Base-by-base conservation (phyloP, 2,113 vertebrate genomes). In the Rhynchopsitta pachyrhyncha region DNA sequence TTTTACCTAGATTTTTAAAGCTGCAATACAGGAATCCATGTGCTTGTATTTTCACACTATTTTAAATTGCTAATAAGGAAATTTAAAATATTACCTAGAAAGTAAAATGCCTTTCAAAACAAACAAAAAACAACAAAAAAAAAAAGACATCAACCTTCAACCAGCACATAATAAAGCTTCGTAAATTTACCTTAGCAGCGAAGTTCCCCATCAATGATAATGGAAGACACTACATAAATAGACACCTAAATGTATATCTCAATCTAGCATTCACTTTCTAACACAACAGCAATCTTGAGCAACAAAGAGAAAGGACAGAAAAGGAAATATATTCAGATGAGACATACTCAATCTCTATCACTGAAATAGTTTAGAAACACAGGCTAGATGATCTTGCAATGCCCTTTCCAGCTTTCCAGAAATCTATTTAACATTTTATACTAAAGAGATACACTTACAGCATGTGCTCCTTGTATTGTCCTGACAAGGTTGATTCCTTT, bases 381-480 rank as follows among this genome's bases (percentile, higher is more conserved):
- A 71, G 39, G 55, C 18, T 53, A 62, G 14, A 15, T 66, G 41
- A 86, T 31, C 47, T 88, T 44, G 44, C 11, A 17, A 25, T 44
- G 41, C 25, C 14, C 37, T 41, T 69, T n/a, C 44, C 18, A 49
- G 27, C 47, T 88, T 84, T 80, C 33, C 44, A 80, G 75, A 85
- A 88, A 93, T 63, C 27, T 28, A 2, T 7, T 88, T 35, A 80
- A 33, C 17, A 81, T 42, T 49, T 69, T n/a, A 7, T 3, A 42
- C 27, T n/a, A 17, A 77, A 73, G 68, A 78, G 14, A 70, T 39
- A 25, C 86, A 98, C 99, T 98, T 97, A 99, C 99, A 98, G 98
- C 98, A 75, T 99, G 99, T 76, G 99, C 99, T 94, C 99, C 99
- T 96, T 99, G 99, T 92, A 99, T 98, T 19, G 99, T 99, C 96